Evolutionary conservation across 1,140 invertebrate genomes (phyloP).

Genomic region (Scaptomyza pallida): DNA sequence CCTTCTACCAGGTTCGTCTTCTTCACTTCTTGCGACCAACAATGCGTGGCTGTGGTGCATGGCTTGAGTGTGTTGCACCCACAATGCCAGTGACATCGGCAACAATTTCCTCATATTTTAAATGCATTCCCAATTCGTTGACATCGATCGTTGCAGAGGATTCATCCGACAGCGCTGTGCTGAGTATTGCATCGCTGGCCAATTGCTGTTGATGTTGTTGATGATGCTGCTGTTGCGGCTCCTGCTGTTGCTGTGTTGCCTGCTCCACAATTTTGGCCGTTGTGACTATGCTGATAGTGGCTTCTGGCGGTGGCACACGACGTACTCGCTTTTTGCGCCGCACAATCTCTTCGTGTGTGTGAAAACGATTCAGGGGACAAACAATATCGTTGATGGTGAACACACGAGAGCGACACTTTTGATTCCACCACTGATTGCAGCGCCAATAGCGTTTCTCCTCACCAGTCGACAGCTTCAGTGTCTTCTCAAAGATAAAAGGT

Average conservation of each 20-base stretch:
- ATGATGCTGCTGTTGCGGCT: slow-evolving; percentile 44
- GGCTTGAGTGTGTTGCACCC: slow-evolving; percentile 24
- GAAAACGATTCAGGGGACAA: slow-evolving; percentile 77
- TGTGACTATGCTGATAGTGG: slow-evolving; percentile 7
- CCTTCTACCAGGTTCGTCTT: not conserved
- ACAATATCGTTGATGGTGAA: slow-evolving; percentile 81
- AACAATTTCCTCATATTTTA: slow-evolving; percentile 82
- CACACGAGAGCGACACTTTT: slow-evolving; percentile 81
- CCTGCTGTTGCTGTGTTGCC: slow-evolving; percentile 29
- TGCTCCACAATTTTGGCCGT: slow-evolving; percentile 17
- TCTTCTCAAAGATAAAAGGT: slow-evolving; percentile 83
- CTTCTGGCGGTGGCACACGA: slow-evolving; percentile 51
- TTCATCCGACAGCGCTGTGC: slow-evolving; percentile 57
- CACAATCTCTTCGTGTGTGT: slow-evolving; percentile 83
- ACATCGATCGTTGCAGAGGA: slow-evolving; percentile 70
- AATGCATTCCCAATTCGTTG: slow-evolving; percentile 74
- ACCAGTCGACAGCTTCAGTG: slow-evolving; percentile 71
- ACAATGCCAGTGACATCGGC: slow-evolving; percentile 76
- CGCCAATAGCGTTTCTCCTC: slow-evolving; percentile 83
- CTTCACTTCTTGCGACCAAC: slow-evolving; percentile 59
- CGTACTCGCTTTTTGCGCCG: slow-evolving; percentile 77
- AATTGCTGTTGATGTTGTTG: slow-evolving; percentile 45
- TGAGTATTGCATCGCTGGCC: slow-evolving; percentile 62
- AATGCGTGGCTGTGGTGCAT: slow-evolving; percentile 32
- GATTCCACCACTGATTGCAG: slow-evolving; percentile 84